These are phyloP conservation scores for Pocillopora meandrina DNA, from an alignment of 92 coral and sea anemone genomes.

Conservation along the genomic window DNA sequence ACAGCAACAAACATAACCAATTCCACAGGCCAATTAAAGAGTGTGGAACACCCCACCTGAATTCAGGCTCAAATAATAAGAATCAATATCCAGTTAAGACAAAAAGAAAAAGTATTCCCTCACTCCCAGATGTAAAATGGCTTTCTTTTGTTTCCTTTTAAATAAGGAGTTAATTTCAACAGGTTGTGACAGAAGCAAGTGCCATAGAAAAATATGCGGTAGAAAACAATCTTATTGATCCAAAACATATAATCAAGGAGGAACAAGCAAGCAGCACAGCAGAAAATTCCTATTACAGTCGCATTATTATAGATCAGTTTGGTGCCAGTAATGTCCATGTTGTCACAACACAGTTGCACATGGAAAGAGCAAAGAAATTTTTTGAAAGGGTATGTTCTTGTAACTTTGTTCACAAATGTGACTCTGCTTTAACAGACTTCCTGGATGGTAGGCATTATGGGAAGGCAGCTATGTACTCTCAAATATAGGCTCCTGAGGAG, in stretches of 20 bases:
- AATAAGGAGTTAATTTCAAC: not conserved
- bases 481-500: no score
- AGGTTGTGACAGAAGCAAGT: constrained; percentile 80
- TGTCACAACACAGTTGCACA: constrained; percentile 72
- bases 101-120: no score
- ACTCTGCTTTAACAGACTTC: not conserved
- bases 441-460: not conserved
- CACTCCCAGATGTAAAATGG: no score
- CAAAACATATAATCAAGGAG: constrained; percentile 66
- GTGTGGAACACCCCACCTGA: no score
- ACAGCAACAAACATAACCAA: no score
- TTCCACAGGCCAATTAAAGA: no score
- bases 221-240: constrained; percentile 60
- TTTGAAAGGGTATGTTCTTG: constrained; percentile 62
- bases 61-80: no score
- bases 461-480: no score
- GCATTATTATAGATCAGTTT: constrained; percentile 67
- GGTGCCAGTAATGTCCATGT: constrained; percentile 60
- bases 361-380: constrained; percentile 69
- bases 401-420: no score
- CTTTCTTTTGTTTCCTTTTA: not conserved
- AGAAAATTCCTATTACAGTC: constrained; percentile 81
- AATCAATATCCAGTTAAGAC: no score
- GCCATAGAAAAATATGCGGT: constrained; percentile 72
- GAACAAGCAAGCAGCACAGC: constrained; percentile 76